These are phyloP conservation scores for Germaria angustata DNA, from an alignment of 2,888 invertebrate genomes.

Conservation along the genomic window DNA sequence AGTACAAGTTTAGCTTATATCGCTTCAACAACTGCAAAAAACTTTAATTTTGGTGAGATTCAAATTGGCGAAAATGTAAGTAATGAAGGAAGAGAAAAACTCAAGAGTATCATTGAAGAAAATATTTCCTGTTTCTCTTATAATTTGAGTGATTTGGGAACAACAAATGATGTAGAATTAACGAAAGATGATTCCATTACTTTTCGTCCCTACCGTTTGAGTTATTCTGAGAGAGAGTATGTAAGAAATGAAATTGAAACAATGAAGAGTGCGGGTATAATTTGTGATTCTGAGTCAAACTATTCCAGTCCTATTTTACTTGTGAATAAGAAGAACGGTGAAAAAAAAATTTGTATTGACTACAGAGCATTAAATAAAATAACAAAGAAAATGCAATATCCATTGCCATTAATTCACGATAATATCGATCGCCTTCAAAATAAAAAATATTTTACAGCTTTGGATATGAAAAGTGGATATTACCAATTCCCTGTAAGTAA, in stretches of 20 bases:
- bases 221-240: slow-evolving; percentile 5
- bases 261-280: slow-evolving; percentile 58
- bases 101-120: slow-evolving; percentile 38
- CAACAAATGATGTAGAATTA: slow-evolving; percentile 46
- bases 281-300: slow-evolving; percentile 60
- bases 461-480: slow-evolving; percentile 7
- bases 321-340: slow-evolving; percentile 71
- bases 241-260: slow-evolving; percentile 47
- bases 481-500: neutral
- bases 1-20: neutral
- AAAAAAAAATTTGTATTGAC: slow-evolving; percentile 69
- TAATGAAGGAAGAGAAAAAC: slow-evolving; percentile 13
- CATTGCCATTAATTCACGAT: slow-evolving; percentile 46
- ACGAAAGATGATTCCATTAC: slow-evolving; percentile 34
- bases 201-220: slow-evolving; percentile 60
- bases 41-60: neutral
- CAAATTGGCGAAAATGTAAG: slow-evolving; percentile 16
- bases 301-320: slow-evolving; percentile 66
- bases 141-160: slow-evolving; percentile 53
- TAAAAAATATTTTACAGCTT: slow-evolving; percentile 32
- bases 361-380: slow-evolving; percentile 41
- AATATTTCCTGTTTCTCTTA: slow-evolving; percentile 47
- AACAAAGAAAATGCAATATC: slow-evolving; percentile 49
- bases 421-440: slow-evolving; percentile 22
- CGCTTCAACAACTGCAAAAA: neutral